These are phyloP conservation scores for Grallaria varia DNA, from an alignment of 2,113 vertebrate genomes.

Conservation along the genomic window DNA sequence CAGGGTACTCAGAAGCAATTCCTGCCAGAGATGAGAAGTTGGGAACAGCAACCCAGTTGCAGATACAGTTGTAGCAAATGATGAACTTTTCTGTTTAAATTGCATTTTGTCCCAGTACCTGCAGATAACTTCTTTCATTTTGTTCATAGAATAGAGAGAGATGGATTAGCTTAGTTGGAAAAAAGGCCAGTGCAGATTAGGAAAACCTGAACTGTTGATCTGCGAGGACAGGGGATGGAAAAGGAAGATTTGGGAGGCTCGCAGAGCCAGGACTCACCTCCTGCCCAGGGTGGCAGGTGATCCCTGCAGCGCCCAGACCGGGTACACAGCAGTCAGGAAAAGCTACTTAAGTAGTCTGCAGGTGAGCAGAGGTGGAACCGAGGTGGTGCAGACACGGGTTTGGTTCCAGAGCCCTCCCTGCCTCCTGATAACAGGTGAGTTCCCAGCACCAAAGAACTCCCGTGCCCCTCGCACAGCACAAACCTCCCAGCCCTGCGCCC, in stretches of 20 bases:
- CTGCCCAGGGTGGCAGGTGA: not conserved
- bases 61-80: rapidly evolving
- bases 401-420: constrained; percentile 63
- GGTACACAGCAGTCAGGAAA: not conserved
- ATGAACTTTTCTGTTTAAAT: not conserved
- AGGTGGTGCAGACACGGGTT: not conserved
- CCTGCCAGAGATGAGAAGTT: not conserved
- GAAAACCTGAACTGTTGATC: not conserved
- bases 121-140: not conserved
- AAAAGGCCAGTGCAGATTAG: rapidly evolving
- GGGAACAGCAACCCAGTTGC: not conserved
- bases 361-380: constrained; percentile 40
- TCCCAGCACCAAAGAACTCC: not conserved
- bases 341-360: not conserved
- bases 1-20: not conserved
- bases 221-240: not conserved
- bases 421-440: not conserved
- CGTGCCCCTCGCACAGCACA: not conserved
- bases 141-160: not conserved
- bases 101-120: not conserved
- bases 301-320: not conserved
- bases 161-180: not conserved
- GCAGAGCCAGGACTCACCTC: constrained; percentile 25
- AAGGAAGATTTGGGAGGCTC: not conserved
- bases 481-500: not conserved